Conservation (phyloP, 2,113 vertebrate species). For the Lepus timidus region DNA sequence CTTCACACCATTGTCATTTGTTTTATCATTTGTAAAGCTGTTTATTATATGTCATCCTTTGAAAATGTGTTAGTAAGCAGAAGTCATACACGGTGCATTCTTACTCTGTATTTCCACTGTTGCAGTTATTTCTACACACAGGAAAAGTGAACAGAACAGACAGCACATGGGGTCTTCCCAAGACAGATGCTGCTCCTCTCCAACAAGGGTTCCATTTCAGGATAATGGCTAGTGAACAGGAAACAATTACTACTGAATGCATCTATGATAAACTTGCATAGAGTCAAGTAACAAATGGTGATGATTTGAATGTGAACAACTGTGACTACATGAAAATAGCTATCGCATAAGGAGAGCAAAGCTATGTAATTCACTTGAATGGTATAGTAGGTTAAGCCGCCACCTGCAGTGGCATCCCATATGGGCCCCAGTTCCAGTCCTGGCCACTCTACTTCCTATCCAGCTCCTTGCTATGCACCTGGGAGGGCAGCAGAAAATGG, state of each 20-base stretch:
- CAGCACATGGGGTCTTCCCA: rapidly evolving
- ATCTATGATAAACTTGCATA: neutral
- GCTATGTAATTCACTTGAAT: neutral
- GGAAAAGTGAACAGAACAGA: neutral
- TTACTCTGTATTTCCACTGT: neutral
- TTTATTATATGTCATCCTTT: neutral
- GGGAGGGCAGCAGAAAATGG: too few species aligned
- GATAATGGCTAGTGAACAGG: neutral
- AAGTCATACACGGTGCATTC: neutral
- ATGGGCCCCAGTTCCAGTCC: too few species aligned
- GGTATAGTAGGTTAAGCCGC: too few species aligned
- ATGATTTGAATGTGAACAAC: neutral
- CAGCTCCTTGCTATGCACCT: too few species aligned
- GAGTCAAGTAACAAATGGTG: neutral
- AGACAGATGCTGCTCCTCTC: rapidly evolving
- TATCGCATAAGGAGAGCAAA: neutral
- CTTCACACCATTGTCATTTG: neutral
- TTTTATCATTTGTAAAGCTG: neutral
- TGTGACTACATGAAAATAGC: neutral
- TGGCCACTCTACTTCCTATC: too few species aligned
- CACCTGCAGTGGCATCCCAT: too few species aligned
- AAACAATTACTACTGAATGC: neutral
- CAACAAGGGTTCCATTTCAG: neutral
- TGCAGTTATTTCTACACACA: neutral
- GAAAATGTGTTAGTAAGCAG: neutral